Base-by-base conservation (phyloP, 2,888 invertebrate species). In the Ceramica pisi region DNA sequence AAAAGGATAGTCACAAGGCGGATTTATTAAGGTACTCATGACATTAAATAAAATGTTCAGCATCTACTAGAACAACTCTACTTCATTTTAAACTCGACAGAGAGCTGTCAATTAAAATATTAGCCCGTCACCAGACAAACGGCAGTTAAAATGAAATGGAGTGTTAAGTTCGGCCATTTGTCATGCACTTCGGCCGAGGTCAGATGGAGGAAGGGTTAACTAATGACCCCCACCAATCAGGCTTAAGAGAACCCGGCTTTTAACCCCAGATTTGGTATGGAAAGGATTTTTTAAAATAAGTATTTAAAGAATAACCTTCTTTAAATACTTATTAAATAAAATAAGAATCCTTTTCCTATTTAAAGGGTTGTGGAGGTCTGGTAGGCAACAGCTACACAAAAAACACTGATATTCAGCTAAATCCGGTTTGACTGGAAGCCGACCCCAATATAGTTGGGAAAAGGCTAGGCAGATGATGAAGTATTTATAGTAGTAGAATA, bases 191-290 rank as follows among this genome's bases (percentile, higher is more conserved):
- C 57, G 71, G 69, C 50, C 66, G 79, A 62, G 84, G 84, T 84
- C 86, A 86, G 81, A 68, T 77, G 77, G 38, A 59, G 82, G 75
- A 78, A 78, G 83, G 89, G 86, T 84, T 88, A 87, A 90, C 90
- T 89, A 90, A 91, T 90, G 87, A 82, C 80, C 84, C 82, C 73
- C 85, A 90, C 90, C 87, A 89, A 90, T 90, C 90, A 90, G 80
- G 84, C 84, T 85, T 81, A 79, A 57, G 80, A 75, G 72, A 81
- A 72, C 50, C 75, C 67, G 67, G 67, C 72, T 79, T 77, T 80
- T 85, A 80, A 86, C 76, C 74, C 66, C 78, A 67, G 75, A 68
- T 80, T 60, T 82, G 55, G 65, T 68, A 23, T 35, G 19, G 44
- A 69, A 41, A 41, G 41, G 0, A 41, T 77, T 60, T 55, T 57